Conservation (phyloP, 2,113 vertebrate genomes). For the Tonatia bakeri region DNA sequence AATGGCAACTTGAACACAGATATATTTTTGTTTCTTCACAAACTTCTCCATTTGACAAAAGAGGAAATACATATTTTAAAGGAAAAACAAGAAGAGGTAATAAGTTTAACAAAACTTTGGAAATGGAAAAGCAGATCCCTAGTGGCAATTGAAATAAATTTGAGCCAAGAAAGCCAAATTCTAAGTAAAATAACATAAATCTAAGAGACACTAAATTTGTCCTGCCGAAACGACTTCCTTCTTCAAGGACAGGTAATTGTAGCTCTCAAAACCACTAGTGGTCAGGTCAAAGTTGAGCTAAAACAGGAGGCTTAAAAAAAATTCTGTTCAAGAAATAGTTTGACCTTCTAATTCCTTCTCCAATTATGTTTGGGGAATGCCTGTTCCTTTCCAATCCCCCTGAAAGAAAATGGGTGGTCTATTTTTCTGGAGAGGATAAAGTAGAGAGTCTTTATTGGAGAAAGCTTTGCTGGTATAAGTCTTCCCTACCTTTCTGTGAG, state of each 20-base stretch:
- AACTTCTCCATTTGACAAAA: background rate
- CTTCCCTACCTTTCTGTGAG: background rate
- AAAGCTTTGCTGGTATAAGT: background rate
- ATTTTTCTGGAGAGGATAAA: background rate
- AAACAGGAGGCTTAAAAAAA: background rate
- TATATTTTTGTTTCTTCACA: background rate
- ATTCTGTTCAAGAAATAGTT: background rate
- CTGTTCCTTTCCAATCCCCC: accelerated
- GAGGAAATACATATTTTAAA: background rate
- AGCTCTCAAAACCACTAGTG: background rate
- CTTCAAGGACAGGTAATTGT: background rate
- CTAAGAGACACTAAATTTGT: background rate
- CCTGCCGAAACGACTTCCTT: background rate
- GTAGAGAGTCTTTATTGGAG: background rate
- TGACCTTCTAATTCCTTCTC: background rate
- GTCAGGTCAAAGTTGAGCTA: background rate
- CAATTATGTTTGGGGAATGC: background rate
- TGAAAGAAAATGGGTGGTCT: background rate
- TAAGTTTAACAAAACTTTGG: background rate
- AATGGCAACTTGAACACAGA: background rate
- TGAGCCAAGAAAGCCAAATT: background rate
- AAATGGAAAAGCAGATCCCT: background rate
- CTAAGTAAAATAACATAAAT: background rate
- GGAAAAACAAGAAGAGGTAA: background rate
- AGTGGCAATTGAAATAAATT: background rate